These are phyloP conservation scores for Phasia obesa DNA, from an alignment of 2,888 invertebrate species.

Conservation along the genomic window DNA sequence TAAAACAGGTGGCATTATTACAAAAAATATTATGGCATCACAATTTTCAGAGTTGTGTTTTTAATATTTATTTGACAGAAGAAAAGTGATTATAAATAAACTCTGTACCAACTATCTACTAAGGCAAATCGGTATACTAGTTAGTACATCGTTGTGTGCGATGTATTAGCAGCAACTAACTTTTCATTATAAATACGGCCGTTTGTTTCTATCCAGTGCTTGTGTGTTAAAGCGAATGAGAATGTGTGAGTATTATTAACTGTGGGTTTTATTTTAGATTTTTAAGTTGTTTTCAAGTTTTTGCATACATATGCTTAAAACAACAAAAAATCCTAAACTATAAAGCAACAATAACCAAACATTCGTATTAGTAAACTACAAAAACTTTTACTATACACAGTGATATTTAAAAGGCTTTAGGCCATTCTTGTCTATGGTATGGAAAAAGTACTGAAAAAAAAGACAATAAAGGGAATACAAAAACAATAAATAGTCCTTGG, in stretches of 20 bases:
- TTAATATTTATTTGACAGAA: too few relatives aligned
- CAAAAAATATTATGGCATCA: too few relatives aligned
- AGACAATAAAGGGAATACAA: neutral
- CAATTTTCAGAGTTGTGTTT: too few relatives aligned
- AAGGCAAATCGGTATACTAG: too few relatives aligned
- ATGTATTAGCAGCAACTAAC: too few relatives aligned
- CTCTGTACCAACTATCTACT: too few relatives aligned
- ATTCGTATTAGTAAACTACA: neutral
- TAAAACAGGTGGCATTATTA: too few relatives aligned
- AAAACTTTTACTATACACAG: slow-evolving; percentile 25
- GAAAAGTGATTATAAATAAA: too few relatives aligned
- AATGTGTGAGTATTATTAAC: slow-evolving; percentile 30
- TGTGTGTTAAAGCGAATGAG: neutral
- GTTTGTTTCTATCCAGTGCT: neutral
- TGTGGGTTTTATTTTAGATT: slow-evolving; percentile 26
- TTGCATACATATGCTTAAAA: slow-evolving; percentile 47
- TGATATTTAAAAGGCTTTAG: slow-evolving; percentile 37
- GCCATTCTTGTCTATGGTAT: slow-evolving; percentile 45
- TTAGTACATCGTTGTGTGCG: too few relatives aligned
- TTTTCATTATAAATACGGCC: neutral
- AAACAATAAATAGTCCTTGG: slow-evolving; percentile 34
- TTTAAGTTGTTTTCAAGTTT: slow-evolving; percentile 52
- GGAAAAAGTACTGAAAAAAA: neutral
- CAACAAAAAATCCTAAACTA: slow-evolving; percentile 1
- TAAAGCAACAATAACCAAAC: neutral